A percentile compares a stretch with the other conserved stretches of the same genome.
phyloP scores from a whole-genome alignment of 2,113 vertebrate genomes.

The Rattus norvegicus region GRCr8 NC_086029.1:28408501-28409000 shows the following conservation, averaged over 20 bases:
- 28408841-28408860: background rate
- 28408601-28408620: background rate
- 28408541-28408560: background rate
- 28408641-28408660: background rate
- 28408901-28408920: conserved; percentile 24
- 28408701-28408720: background rate
- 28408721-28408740: background rate
- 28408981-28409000: background rate
- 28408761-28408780: background rate
- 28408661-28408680: background rate
- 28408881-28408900: background rate
- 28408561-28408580: background rate
- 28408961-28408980: background rate
- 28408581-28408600: background rate
- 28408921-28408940: background rate
- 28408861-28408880: background rate
- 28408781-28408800: background rate
- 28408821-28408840: background rate
- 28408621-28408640: background rate
- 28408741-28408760: background rate
- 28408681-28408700: background rate
- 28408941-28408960: background rate
- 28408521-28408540: background rate
- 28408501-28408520: background rate
- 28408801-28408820: background rate